Base-by-base conservation (phyloP, 2,797 vertebrate genomes). In the Sebastes flavidus region DNA sequence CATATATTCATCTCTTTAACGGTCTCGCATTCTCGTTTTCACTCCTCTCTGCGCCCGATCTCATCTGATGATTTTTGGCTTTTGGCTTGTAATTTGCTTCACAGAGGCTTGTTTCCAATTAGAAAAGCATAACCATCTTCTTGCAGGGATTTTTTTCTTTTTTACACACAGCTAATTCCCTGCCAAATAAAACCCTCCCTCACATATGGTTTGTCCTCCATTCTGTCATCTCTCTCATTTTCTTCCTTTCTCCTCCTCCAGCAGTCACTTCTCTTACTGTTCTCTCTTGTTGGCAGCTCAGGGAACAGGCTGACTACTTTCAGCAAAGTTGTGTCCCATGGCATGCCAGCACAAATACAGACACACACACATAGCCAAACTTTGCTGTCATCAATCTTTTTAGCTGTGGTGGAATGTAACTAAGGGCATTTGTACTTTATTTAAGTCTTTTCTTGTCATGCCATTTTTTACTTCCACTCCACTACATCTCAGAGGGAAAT, bases 51-150 rank as follows among this genome's bases (percentile, higher is more conserved):
- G 20, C 2, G 0, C 61, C 38, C 38, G 59, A 70, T 85, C 36
- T 87, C 36, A 74, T 89, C 71, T 83, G 81, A 90, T 89, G 29
- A 63, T 75, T 72, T 84, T 68, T 74, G 66, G 61, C 83, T 78
- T 78, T 84, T 68, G 46, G 72, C 74, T 85, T 54, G 24, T 78
- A 83, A 79, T 86, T 86, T 87, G 65, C 72, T 75, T 80, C 66
- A 60, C 24, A 59, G 52, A 76, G 58, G 36, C 65, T 66, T 90
- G 76, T 88, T 91, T 91, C 89, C 82, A 87, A 78, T 90, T 83
- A 83, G 32, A 80, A 83, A 74, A 66, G 30, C 65, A 59, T 38
- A 74, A 65, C 61, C 36, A 56, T 65, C 16, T 20, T 78, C 29
- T 38, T 66, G 29, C n/a, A 20, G 52, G 24, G 42, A 63, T 69